Evolutionary conservation across 2,113 vertebrate species (phyloP), one percentile per base, ranked within the genome.

Genomic region (Onychorhynchus coronatus): DNA sequence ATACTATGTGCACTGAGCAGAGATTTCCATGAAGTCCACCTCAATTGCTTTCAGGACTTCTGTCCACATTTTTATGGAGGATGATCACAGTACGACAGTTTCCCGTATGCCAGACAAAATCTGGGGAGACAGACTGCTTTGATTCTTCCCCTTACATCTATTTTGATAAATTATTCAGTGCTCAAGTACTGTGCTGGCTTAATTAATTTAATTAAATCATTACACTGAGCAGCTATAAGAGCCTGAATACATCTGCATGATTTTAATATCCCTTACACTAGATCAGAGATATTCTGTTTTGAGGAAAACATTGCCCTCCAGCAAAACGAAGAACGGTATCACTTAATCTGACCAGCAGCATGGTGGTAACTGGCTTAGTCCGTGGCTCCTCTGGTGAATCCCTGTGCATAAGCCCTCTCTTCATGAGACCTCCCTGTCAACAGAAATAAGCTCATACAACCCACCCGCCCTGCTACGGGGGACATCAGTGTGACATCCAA

Each of bases 131-230:
- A 70, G 9, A 53, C 56, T 76, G 65, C 89, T 91, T 89, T 85
- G 66, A 84, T 79, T 91, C 74, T 94, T 59, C 80, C 80, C 30
- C 25, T 85, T 88, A 89, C 81, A 94, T 85, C 58, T 82, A 94
- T 85, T 87, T 94, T 95, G 74, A 93, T 95, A 95, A 96, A 81
- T 95, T 95, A 96, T 94, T 95, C 95, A 92, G 66, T 68, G 89
- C 62, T 91, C 74, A 89, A 93, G 81, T 91, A 94, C 55, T 75
- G 77, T 94, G 92, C 87, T 85, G 93, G 53, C 81, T 95, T 94
- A 95, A 96, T 95, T 95, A 95, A 95, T 82, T 95, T 93, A 96
- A 95, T 96, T 95, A 94, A 95, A 95, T 91, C 89, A 95, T 89
- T 91, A 91, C 53, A 95, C 74, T 68, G 71, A 95, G 68, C 87